Percentiles rank a stretch among this genome's conserved stretches.
Conservation (phyloP, 2,797 vertebrate genomes). For the Salarias fasciatus region DNA sequence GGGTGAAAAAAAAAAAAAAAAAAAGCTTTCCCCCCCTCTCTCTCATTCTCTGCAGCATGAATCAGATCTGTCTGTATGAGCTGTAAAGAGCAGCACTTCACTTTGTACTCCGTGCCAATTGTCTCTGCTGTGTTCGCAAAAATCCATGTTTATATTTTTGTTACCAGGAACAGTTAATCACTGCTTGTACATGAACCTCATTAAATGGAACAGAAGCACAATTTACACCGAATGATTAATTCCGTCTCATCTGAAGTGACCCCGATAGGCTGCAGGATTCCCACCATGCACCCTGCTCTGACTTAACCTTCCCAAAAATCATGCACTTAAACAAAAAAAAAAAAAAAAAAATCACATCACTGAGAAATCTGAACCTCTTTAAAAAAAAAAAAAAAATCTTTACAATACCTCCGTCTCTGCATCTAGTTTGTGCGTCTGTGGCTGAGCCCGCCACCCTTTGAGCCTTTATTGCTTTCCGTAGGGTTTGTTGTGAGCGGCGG, state of each 20-base stretch:
- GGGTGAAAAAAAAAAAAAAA: no score
- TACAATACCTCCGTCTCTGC: not conserved
- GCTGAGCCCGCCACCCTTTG: slow-evolving; percentile 22
- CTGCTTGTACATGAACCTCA: slow-evolving; percentile 46
- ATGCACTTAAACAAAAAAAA: slow-evolving; percentile 10
- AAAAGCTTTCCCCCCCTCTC: slow-evolving; percentile 3
- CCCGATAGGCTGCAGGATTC: slow-evolving; percentile 12
- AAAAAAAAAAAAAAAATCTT: slow-evolving; percentile 5
- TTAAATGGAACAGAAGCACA: slow-evolving; percentile 60
- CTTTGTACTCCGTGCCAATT: slow-evolving; percentile 11
- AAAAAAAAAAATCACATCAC: slow-evolving; percentile 10
- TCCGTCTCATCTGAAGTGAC: slow-evolving; percentile 23
- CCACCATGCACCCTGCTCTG: not conserved
- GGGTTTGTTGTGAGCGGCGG: slow-evolving; percentile 41
- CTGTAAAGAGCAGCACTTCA: slow-evolving; percentile 29
- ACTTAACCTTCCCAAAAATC: slow-evolving; percentile 1
- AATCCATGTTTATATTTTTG: slow-evolving; percentile 51
- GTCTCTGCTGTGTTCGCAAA: slow-evolving; percentile 24
- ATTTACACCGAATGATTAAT: slow-evolving; percentile 4
- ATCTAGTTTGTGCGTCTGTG: slow-evolving; percentile 12
- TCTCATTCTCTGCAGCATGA: slow-evolving; percentile 32
- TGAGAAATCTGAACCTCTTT: not conserved
- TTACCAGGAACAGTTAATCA: slow-evolving; percentile 39
- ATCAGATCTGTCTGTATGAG: slow-evolving; percentile 13
- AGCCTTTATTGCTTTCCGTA: slow-evolving; percentile 48